phyloP scores from a whole-genome alignment of 92 coral and sea anemone species.

The Pocillopora grandis region DNA sequence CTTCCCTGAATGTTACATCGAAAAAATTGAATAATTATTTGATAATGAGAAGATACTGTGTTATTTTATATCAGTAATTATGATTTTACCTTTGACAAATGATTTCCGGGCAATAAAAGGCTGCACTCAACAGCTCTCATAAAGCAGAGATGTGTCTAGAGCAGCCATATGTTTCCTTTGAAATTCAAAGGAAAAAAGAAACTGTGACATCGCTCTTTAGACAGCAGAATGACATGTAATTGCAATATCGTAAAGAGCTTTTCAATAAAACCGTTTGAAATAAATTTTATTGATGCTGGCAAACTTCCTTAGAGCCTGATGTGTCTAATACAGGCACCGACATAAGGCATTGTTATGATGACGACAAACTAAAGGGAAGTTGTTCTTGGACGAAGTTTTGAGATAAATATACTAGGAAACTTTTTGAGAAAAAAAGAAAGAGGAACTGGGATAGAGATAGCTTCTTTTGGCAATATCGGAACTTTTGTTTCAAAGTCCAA shows the following conservation, averaged over 20 bases:
- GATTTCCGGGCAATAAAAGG: constrained; percentile 38
- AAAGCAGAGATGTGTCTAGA: background rate
- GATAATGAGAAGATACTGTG: background rate
- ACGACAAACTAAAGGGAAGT: background rate
- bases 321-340: background rate
- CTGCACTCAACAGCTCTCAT: constrained; percentile 12
- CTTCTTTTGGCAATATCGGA: background rate
- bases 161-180: background rate
- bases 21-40: background rate
- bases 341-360: background rate
- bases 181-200: background rate
- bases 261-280: background rate
- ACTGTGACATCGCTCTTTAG: constrained; percentile 7
- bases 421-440: background rate
- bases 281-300: background rate
- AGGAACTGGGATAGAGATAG: background rate
- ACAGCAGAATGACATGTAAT: constrained; percentile 23
- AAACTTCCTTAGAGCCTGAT: background rate
- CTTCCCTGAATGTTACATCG: background rate
- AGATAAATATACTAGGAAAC: background rate
- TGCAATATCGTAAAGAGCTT: constrained; percentile 9
- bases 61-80: constrained; percentile 6
- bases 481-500: too few relatives aligned
- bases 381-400: background rate
- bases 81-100: constrained; percentile 6